Evolutionary conservation across 1,140 invertebrate species (phyloP).

Genomic region (Drosophila miranda): DNA sequence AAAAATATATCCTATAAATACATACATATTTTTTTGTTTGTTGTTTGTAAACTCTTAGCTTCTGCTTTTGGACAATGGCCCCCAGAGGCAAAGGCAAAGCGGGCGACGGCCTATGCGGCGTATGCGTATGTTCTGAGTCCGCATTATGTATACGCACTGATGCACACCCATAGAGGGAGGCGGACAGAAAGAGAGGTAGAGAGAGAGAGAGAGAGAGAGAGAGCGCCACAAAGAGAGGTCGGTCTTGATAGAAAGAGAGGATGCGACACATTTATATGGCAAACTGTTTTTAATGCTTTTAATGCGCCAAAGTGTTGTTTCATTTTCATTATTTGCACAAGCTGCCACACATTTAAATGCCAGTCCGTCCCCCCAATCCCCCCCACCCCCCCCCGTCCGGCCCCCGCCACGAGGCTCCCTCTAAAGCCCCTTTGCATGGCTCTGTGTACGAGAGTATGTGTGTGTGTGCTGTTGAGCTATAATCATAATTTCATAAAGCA

Average conservation of each 20-base stretch:
- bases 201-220: not conserved
- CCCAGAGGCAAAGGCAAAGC: not conserved
- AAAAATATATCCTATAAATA: not conserved
- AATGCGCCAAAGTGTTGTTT: slow-evolving; percentile 81
- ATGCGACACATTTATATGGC: slow-evolving; percentile 68
- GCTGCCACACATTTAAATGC: slow-evolving; percentile 79
- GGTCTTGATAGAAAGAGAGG: too few species aligned
- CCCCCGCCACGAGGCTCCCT: not conserved
- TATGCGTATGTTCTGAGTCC: slow-evolving; percentile 53
- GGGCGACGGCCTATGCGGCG: slow-evolving; percentile 49
- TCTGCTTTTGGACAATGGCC: slow-evolving; percentile 28
- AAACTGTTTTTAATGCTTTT: slow-evolving; percentile 81
- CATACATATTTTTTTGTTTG: not conserved
- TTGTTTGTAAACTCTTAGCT: slow-evolving; percentile 19
- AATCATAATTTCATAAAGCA: slow-evolving; percentile 81
- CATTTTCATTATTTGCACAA: slow-evolving; percentile 81
- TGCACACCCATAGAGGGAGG: not conserved
- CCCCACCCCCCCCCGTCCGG: not conserved
- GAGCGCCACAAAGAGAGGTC: too few species aligned
- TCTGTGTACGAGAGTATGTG: not conserved
- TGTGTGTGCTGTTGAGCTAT: slow-evolving; percentile 71
- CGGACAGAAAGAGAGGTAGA: not conserved
- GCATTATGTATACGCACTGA: slow-evolving; percentile 71
- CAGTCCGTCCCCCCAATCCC: slow-evolving; percentile 17
- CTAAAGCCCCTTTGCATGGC: slow-evolving; percentile 4